These are phyloP conservation scores for Scaptodrosophila lebanonensis DNA, from an alignment of 1,140 invertebrate species.

Conservation along the genomic window DNA sequence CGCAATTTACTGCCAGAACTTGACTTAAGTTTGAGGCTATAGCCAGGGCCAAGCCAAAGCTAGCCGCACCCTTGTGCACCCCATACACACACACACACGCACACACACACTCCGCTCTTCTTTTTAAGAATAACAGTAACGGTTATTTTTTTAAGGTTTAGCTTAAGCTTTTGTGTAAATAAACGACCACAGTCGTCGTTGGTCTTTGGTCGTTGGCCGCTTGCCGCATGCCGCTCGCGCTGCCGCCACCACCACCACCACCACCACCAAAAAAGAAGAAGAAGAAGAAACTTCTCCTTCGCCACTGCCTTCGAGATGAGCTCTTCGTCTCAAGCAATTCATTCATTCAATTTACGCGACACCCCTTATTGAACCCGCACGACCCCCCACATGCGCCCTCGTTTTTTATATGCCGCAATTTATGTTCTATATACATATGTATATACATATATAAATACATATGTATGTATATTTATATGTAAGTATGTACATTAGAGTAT, in stretches of 20 bases:
- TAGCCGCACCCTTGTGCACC: conserved; percentile 58
- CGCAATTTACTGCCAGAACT: conserved; percentile 73
- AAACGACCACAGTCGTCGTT: conserved; percentile 74
- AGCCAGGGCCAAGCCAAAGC: conserved; percentile 13
- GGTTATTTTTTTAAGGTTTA: conserved; percentile 76
- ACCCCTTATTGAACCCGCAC: conserved; percentile 44
- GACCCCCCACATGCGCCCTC: background rate
- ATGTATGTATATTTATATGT: too few relatives aligned
- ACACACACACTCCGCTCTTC: conserved; percentile 33
- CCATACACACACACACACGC: conserved; percentile 42
- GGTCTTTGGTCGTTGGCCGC: too few relatives aligned
- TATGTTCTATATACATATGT: conserved; percentile 8
- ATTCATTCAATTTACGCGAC: conserved; percentile 75
- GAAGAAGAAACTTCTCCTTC: conserved; percentile 5
- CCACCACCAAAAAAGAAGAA: conserved; percentile 1
- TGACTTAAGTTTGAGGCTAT: conserved; percentile 64
- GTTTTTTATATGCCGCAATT: conserved; percentile 26
- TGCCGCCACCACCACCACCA: conserved; percentile 37
- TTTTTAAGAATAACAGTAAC: conserved; percentile 72
- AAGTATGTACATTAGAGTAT: background rate
- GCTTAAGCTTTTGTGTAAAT: conserved; percentile 76
- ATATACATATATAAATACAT: too few relatives aligned
- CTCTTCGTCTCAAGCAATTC: conserved; percentile 58
- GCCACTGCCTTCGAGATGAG: conserved; percentile 14
- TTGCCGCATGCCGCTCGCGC: conserved; percentile 26